Conservation (phyloP, 2,888 invertebrate genomes). For the Amphimallon solstitiale region DNA sequence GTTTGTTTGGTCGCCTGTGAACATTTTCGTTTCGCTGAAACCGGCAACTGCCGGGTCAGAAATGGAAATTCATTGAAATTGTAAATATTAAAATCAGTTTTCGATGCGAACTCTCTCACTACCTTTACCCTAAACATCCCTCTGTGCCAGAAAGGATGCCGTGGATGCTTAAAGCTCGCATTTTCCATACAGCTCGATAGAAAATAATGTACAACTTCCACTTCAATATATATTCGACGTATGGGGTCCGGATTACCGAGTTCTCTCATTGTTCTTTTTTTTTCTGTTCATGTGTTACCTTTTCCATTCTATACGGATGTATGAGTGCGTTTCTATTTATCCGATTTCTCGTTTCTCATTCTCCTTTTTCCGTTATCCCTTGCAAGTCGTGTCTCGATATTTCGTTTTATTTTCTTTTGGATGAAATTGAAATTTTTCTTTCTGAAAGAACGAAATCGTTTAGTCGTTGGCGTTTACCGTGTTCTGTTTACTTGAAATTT, state of each 20-base stretch:
- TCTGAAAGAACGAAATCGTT: neutral
- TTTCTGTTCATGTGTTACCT: neutral
- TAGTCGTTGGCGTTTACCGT: neutral
- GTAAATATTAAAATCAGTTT: slow-evolving; percentile 41
- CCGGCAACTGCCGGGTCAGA: slow-evolving; percentile 3
- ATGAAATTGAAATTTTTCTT: neutral
- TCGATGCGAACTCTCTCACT: neutral
- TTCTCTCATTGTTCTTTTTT: neutral
- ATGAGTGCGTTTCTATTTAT: neutral
- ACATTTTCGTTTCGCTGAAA: slow-evolving; percentile 7
- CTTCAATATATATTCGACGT: neutral
- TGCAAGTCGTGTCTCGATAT: neutral
- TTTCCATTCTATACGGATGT: neutral
- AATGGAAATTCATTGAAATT: slow-evolving; percentile 33
- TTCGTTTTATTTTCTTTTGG: neutral
- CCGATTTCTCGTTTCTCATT: neutral
- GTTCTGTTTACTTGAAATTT: neutral
- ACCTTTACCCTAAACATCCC: neutral
- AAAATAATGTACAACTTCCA: slow-evolving; percentile 22
- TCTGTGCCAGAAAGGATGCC: neutral
- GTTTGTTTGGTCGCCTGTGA: neutral
- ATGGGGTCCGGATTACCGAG: neutral
- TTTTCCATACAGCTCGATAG: slow-evolving; percentile 2
- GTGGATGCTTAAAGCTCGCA: neutral
- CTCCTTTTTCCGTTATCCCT: neutral